Percentiles rank a stretch among this genome's conserved stretches.
Conservation (phyloP, 2,797 vertebrate species). For the Danio jaintianensis region DNA sequence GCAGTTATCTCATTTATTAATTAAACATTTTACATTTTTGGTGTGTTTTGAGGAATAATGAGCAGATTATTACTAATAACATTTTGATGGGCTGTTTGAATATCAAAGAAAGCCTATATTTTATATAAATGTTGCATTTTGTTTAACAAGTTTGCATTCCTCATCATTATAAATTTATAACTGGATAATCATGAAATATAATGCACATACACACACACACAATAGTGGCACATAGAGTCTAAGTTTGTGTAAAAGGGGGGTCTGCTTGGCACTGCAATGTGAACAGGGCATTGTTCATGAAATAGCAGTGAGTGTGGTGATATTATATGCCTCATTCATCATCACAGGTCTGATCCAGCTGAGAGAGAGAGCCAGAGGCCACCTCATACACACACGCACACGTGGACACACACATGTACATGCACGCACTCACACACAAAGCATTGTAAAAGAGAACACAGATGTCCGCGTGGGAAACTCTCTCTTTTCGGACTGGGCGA, state of each 20-base stretch:
- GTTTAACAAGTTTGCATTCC: too few species aligned
- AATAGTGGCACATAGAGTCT: too few species aligned
- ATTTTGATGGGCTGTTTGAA: too few species aligned
- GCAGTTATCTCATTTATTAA: too few species aligned
- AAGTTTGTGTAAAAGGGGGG: constrained; percentile 23
- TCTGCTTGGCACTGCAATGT: constrained; percentile 33
- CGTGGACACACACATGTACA: constrained; percentile 52
- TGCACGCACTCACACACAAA: constrained; percentile 62
- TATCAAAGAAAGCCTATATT: too few species aligned
- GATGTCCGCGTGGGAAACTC: constrained; percentile 72
- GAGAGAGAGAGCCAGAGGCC: constrained; percentile 44
- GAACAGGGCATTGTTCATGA: constrained; percentile 57
- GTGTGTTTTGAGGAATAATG: too few species aligned
- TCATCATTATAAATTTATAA: too few species aligned
- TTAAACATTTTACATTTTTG: too few species aligned
- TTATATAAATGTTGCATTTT: too few species aligned
- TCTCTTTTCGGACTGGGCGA: constrained; percentile 58
- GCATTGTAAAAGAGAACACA: constrained; percentile 39
- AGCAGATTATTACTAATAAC: too few species aligned
- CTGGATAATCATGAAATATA: too few species aligned
- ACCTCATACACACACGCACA: constrained; percentile 20
- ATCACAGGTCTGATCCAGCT: constrained; percentile 50
- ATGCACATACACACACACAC: too few species aligned
- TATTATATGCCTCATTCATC: constrained; percentile 82
- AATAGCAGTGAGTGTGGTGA: constrained; percentile 70